Evolutionary conservation across 2,113 vertebrate genomes (phyloP).

Genomic region (Notarius quadriscutis): DNA sequence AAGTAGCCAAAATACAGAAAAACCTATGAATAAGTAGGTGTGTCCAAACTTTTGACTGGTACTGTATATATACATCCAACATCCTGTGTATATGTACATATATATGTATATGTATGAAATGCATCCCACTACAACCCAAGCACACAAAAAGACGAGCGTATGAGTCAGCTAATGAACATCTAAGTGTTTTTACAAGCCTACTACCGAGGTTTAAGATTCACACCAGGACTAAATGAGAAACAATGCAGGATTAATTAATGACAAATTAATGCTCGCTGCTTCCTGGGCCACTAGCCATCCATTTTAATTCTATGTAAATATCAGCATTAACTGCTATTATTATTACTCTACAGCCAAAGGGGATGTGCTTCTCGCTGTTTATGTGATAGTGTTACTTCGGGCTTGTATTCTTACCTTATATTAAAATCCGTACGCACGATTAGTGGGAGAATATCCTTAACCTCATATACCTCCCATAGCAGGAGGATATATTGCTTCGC

Average conservation of each 20-base stretch:
- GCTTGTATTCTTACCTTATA: conserved; percentile 66
- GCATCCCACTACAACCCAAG: not conserved
- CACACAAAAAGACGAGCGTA: not conserved
- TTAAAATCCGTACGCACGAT: conserved; percentile 74
- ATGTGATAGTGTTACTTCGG: conserved; percentile 46
- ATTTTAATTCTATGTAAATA: conserved; percentile 51
- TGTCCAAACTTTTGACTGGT: too few relatives aligned
- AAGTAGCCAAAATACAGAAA: too few relatives aligned
- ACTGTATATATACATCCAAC: too few relatives aligned
- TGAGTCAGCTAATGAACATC: not conserved
- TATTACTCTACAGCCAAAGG: conserved; percentile 50
- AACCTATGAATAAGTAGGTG: too few relatives aligned
- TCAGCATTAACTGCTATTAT: conserved; percentile 44
- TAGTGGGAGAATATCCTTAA: conserved; percentile 75
- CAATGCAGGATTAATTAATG: conserved; percentile 33
- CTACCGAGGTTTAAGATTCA: not conserved
- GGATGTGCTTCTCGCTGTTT: conserved; percentile 54
- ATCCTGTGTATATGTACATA: too few relatives aligned
- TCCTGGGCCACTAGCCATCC: conserved; percentile 37
- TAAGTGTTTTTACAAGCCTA: not conserved
- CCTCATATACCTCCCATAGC: conserved; percentile 69
- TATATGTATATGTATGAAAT: not conserved
- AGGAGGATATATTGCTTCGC: conserved; percentile 71
- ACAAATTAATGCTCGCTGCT: conserved; percentile 35
- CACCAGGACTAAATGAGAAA: conserved; percentile 14